Percentiles rank a stretch among this genome's conserved stretches.
These are phyloP conservation scores for Cerceris ruficornis DNA, from an alignment of 2,888 invertebrate genomes.

Conservation along the genomic window DNA sequence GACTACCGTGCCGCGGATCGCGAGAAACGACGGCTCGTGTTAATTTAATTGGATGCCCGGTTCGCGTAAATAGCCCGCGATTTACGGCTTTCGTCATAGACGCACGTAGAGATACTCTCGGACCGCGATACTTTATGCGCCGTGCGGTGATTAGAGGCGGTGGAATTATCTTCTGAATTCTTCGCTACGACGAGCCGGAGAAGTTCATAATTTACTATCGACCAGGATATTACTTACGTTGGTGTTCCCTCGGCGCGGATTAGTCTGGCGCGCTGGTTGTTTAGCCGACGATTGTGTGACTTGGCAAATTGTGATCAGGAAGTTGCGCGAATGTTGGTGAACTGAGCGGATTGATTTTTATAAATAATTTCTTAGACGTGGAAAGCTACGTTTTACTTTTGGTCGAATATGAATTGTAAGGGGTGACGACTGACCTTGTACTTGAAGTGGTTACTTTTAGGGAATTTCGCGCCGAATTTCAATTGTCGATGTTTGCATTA, in stretches of 20 bases:
- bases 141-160: neutral
- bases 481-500: too few relatives aligned
- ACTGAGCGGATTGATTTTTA: too few relatives aligned
- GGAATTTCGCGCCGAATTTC: neutral
- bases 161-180: constrained; percentile 17
- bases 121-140: constrained; percentile 21
- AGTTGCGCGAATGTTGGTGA: too few relatives aligned
- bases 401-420: too few relatives aligned
- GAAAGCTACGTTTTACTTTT: too few relatives aligned
- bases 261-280: constrained; percentile 21
- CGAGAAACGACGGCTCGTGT: constrained; percentile 49
- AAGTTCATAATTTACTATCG: constrained; percentile 42
- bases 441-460: neutral
- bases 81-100: constrained; percentile 47
- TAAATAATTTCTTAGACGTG: too few relatives aligned
- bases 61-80: constrained; percentile 56
- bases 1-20: constrained; percentile 43
- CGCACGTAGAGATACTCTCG: constrained; percentile 5
- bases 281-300: neutral
- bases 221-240: constrained; percentile 16
- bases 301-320: too few relatives aligned
- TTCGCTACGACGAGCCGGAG: neutral
- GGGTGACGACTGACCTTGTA: too few relatives aligned
- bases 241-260: constrained; percentile 28
- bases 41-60: constrained; percentile 65